Base-by-base conservation (phyloP, 2,888 invertebrate species). In the Spicauda simplicius region DNA sequence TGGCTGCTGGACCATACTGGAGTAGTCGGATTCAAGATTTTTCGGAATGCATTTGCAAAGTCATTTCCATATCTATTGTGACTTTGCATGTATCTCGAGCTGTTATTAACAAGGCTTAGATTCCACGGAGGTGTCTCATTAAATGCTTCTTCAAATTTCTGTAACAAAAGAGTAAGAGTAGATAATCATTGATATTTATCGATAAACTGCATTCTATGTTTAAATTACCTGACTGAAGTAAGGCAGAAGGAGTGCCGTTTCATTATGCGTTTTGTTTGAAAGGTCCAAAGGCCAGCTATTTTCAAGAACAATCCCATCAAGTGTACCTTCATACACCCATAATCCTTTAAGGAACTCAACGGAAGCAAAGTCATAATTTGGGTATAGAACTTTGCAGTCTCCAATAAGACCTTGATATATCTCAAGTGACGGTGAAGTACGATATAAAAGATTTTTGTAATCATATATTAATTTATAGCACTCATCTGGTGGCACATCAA, bases 31-130 rank as follows among this genome's bases (percentile, higher is more conserved):
- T 79, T 73, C 4, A 81, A 80, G 1, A 86, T 69, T 18, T 74
- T 78, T 48, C 73, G 70, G 30, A 91, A 78, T 12, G 87, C 83
- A 1, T 75, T 81, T 0, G 85, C 77, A 72, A 94, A 91, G 62
- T 87, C 74, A 61, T 92, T 88, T 0, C 95, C 96, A 73, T 96
- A 96, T 59, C 86, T 79, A 74, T 95, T 95, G 77, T 95, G 95
- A 1, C 82, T 80, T 68, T 88, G 82, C 1, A 94, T 76, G 77
- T 95, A 85, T 59, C 69, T 76, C 14, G 81, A 76, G 80, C 73
- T 77, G 52, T 76, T 72, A 52, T 79, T 73, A 2, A 77, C 70
- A 20, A 82, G 78, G 10, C 73, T 81, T 1, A 90, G 78, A 73
- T 94, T 89, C 94, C 94, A 95, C 62, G 87, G 89, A 1, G 94